A percentile compares a stretch with the other conserved stretches of the same genome.
These are phyloP conservation scores for Bos taurus DNA, from an alignment of 2,113 vertebrate species.

Conservation along the genomic window ARS-UCD2.0 NC_037344.1:2062001-2062500, in stretches of 20 bases:
- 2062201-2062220: neutral
- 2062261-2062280: neutral
- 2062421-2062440: constrained; percentile 2
- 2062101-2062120: neutral
- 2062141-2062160: neutral
- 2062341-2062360: neutral
- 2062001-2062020: neutral
- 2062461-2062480: neutral
- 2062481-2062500: neutral
- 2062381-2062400: constrained; percentile 6
- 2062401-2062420: neutral
- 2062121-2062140: neutral
- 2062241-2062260: neutral
- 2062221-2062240: neutral
- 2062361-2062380: neutral
- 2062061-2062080: neutral
- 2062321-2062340: neutral
- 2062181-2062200: neutral
- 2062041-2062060: neutral
- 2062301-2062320: neutral
- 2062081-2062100: neutral
- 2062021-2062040: rapidly evolving
- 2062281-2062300: neutral
- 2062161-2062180: neutral
- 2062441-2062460: constrained; percentile 10